Evolutionary conservation across 53 echinoderm and acorn worm species (phyloP), one percentile per base, ranked within the genome.

Genomic region (Pentamera pediparva): DNA sequence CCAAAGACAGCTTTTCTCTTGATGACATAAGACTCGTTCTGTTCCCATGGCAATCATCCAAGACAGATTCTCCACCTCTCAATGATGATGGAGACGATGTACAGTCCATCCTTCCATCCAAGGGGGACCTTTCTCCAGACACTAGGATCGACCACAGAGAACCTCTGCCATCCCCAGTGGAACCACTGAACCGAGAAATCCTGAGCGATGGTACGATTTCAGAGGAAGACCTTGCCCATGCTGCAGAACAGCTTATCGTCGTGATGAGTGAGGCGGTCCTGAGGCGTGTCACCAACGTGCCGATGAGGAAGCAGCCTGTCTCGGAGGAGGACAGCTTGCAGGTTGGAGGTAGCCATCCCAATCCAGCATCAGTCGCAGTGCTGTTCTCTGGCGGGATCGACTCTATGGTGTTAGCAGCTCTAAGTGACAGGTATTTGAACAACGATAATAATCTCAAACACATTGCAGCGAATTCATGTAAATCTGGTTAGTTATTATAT

Each of bases 381-480:
- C 79, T 95, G 56, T 95, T 95, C 78, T 90, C 90, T 67, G 95
- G 95, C 26, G 95, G 95, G 24, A 69, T 95, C 35, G 95, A 95
- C 54, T 95, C 95, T 28, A 95, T 90, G 59, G 80, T 95, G 10
- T 65, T 95, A 34, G 95, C 95, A 32, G 90, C 88, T 10, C 67
- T 90, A 35, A 86, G 87, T 18, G 88, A 95, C 55, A 90, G 95
- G 95, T 57, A 28, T 15, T 29, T 51, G n/a, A n/a, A n/a, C 22
- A 49, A 15, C 11, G 36, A 37, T 28, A 17, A 21, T 7, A 34
- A 26, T n/a, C 12, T 56, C 54, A 34, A 19, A n/a, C 17, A 21
- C 32, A 20, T 12, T 12, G 38, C 2, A 24, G 17, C 21, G 0
- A 13, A 64, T 0, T 37, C n/a, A n/a, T n/a, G n/a, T n/a, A n/a